Evolutionary conservation across 2,888 invertebrate genomes (phyloP).

Genomic region (Pycnomerus fuliginosus): DNA sequence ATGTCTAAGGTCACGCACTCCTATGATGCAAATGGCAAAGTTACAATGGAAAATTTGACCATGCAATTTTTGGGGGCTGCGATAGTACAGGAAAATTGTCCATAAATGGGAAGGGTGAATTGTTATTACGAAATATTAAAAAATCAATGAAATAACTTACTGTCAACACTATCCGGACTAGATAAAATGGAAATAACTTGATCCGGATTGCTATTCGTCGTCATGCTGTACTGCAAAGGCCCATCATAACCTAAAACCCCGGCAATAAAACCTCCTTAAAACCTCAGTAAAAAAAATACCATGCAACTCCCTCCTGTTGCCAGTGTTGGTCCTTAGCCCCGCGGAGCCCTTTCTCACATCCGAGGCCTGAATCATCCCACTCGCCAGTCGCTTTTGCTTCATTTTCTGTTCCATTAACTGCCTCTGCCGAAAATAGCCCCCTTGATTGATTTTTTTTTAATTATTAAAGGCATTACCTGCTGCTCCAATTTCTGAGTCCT

Average conservation of each 20-base stretch:
- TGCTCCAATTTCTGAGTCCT: conserved; percentile 85
- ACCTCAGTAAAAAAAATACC: conserved; percentile 53
- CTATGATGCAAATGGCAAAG: no score
- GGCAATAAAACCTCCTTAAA: no score
- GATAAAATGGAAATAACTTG: conserved; percentile 60
- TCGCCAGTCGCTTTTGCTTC: conserved; percentile 80
- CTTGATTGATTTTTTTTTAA: conserved; percentile 14
- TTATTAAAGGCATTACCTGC: conserved; percentile 63
- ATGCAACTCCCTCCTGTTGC: conserved; percentile 66
- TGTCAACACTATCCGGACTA: conserved; percentile 42
- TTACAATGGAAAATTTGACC: no score
- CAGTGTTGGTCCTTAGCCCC: conserved; percentile 62
- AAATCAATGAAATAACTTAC: conserved; percentile 22
- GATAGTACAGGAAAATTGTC: no score
- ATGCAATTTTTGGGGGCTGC: no score
- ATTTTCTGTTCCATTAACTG: conserved; percentile 88
- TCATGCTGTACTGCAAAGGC: conserved; percentile 82
- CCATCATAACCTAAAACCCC: conserved; percentile 73
- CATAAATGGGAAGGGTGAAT: neutral
- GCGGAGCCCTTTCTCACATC: conserved; percentile 72
- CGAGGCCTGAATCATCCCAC: conserved; percentile 85
- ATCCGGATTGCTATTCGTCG: conserved; percentile 75
- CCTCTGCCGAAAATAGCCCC: conserved; percentile 59
- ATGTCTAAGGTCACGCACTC: no score
- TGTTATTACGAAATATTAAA: neutral